Percentiles rank a stretch among this genome's conserved stretches.
phyloP scores from a whole-genome alignment of 1,140 invertebrate species.

The Paracyclopina nana region DNA sequence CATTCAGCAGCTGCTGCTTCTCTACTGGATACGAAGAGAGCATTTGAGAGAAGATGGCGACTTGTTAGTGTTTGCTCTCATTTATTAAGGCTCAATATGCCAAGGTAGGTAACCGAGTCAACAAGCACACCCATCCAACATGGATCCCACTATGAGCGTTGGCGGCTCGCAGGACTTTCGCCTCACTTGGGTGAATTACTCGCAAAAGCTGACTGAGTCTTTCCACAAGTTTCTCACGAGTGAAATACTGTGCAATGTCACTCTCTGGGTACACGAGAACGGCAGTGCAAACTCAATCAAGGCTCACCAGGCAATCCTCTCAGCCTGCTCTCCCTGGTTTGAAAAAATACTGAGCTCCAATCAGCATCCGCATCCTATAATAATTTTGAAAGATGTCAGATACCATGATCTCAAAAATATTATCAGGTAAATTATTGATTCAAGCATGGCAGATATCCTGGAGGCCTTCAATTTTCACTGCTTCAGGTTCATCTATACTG shows the following conservation, averaged over 20 bases:
- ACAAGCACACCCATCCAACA: no score
- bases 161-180: constrained; percentile 1
- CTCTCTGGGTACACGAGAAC: neutral
- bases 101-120: no score
- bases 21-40: no score
- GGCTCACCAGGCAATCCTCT: neutral
- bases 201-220: neutral
- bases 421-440: neutral
- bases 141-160: no score
- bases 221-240: neutral
- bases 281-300: constrained; percentile 1
- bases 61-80: no score
- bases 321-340: constrained; percentile 1
- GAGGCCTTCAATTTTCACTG: no score
- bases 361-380: neutral
- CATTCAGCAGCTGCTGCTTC: no score
- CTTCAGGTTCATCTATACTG: neutral
- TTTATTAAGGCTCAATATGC: no score
- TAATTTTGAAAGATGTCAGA: neutral
- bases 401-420: neutral
- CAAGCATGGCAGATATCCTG: no score
- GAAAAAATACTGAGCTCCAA: neutral
- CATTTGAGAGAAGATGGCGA: no score
- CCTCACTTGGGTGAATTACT: constrained; percentile 4
- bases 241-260: neutral